phyloP scores from a whole-genome alignment of 2,888 invertebrate species.

The Melipona bicolor region DNA sequence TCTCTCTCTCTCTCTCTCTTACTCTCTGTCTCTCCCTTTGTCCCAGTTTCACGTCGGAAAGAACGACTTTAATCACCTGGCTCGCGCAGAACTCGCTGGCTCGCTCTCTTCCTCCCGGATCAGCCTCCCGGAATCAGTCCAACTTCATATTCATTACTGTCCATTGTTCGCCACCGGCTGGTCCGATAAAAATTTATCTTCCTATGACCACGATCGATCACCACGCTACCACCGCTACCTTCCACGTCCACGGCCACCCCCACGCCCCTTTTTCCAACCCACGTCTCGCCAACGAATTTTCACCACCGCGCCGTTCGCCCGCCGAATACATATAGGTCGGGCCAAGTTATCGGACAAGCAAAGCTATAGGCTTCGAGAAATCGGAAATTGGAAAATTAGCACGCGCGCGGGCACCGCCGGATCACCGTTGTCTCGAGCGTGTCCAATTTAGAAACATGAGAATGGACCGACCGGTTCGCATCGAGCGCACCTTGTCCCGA shows the following conservation, averaged over 20 bases:
- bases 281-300: neutral
- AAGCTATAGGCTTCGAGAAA: conserved; percentile 52
- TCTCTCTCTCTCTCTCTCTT: neutral
- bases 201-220: conserved; percentile 47
- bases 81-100: neutral
- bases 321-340: conserved; percentile 18
- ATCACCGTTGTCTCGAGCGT: conserved; percentile 50
- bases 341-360: conserved; percentile 46
- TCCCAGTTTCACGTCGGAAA: conserved; percentile 17
- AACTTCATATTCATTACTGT: conserved; percentile 59
- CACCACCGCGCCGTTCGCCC: neutral
- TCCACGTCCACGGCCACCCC: neutral
- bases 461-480: conserved; percentile 45
- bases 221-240: neutral
- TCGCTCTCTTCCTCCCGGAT: conserved; percentile 5
- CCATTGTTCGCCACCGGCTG: conserved; percentile 44
- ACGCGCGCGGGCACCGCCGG: conserved; percentile 15
- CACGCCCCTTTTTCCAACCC: neutral
- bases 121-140: conserved; percentile 28
- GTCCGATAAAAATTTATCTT: conserved; percentile 55
- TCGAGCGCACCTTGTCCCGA: conserved; percentile 50
- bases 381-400: conserved; percentile 69
- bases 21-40: neutral
- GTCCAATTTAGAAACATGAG: conserved; percentile 63
- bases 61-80: conserved; percentile 41